phyloP scores from a whole-genome alignment of 2,113 vertebrate species.

The Pelecanoides urinatrix region DNA sequence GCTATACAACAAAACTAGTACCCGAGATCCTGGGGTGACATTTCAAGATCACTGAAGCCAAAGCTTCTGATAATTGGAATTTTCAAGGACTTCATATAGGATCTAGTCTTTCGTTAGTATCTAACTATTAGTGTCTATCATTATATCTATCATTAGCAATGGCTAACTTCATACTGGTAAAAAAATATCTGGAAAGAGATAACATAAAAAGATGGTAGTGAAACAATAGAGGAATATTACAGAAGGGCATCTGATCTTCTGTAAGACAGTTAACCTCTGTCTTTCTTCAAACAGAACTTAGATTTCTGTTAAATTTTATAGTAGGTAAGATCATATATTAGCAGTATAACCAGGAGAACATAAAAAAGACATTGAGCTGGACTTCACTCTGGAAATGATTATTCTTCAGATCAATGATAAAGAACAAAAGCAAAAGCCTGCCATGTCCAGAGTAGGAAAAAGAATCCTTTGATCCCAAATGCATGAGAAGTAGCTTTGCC shows the following conservation, averaged over 20 bases:
- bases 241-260: neutral
- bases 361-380: neutral
- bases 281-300: neutral
- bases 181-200: neutral
- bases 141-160: neutral
- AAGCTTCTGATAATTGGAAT: neutral
- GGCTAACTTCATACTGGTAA: neutral
- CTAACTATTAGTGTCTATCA: neutral
- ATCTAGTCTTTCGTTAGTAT: neutral
- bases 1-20: neutral
- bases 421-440: constrained; percentile 1
- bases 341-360: neutral
- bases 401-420: neutral
- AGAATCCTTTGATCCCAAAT: constrained; percentile 12
- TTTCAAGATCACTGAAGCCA: neutral
- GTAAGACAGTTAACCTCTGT: neutral
- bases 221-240: neutral
- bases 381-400: neutral
- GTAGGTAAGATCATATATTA: neutral
- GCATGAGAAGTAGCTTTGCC: constrained; percentile 7
- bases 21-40: neutral
- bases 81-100: neutral
- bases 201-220: neutral
- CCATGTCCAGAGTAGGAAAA: neutral
- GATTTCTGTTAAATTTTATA: constrained; percentile 16